Percentiles rank a stretch among this genome's conserved stretches.
phyloP scores from a whole-genome alignment of 1,140 invertebrate species.

The Matsumurasca onukii region DNA sequence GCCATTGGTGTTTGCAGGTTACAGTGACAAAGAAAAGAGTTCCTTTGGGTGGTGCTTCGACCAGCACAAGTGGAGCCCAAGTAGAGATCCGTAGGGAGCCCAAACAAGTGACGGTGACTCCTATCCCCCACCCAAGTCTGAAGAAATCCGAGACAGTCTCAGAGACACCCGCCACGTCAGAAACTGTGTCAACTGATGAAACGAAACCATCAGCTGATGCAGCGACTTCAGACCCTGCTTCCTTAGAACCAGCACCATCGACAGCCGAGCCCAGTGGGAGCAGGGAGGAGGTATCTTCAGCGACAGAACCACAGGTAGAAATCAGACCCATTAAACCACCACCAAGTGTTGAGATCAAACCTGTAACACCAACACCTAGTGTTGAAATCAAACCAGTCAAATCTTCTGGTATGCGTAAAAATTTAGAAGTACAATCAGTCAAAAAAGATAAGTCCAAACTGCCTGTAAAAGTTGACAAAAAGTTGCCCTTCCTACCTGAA shows the following conservation, averaged over 20 bases:
- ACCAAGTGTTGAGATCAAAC: neutral
- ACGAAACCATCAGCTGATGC: neutral
- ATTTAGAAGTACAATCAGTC: neutral
- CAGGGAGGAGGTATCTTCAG: no score
- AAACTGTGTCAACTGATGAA: no score
- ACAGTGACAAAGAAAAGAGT: slow-evolving; percentile 33
- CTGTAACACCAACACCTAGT: no score
- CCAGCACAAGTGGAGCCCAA: slow-evolving; percentile 10
- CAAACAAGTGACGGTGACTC: slow-evolving; percentile 9
- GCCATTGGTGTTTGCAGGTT: no score
- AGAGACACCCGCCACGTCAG: neutral
- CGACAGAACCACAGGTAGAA: neutral
- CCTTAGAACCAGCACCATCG: no score
- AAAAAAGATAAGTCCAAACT: neutral
- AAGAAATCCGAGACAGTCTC: slow-evolving; percentile 14
- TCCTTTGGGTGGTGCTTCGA: neutral
- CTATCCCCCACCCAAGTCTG: slow-evolving; percentile 8
- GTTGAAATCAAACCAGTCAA: neutral
- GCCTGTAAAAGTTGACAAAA: neutral
- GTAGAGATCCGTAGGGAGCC: slow-evolving; percentile 1
- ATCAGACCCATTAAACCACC: neutral
- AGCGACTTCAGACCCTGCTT: no score
- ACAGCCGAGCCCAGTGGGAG: no score
- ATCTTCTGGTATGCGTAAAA: neutral
- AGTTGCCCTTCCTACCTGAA: neutral